Conservation (phyloP, 2,888 invertebrate genomes). For the Idaea biselata region DNA sequence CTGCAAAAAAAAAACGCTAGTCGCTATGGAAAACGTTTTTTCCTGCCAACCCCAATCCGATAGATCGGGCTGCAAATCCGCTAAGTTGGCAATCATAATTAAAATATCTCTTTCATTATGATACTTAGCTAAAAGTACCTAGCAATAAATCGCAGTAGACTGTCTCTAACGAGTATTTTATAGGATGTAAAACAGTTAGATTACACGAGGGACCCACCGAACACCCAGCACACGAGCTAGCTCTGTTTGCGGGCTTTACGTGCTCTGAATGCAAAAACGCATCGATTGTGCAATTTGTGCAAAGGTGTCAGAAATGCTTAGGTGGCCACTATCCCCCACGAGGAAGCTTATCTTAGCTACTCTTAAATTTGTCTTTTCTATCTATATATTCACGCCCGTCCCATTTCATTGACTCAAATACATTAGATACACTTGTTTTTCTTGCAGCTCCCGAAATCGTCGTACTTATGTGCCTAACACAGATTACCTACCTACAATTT, state of each 20-base stretch:
- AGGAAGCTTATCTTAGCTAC: constrained; percentile 22
- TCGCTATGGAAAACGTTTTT: too few relatives aligned
- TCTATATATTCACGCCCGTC: not conserved
- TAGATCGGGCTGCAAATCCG: not conserved
- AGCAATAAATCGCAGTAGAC: not conserved
- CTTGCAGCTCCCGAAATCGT: not conserved
- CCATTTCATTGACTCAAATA: not conserved
- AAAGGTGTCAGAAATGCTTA: constrained; percentile 28
- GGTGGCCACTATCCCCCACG: constrained; percentile 18
- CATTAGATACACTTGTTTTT: not conserved
- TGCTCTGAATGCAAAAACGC: constrained; percentile 34
- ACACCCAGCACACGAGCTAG: constrained; percentile 22
- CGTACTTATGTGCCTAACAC: constrained; percentile 16
- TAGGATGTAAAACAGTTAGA: constrained; percentile 30
- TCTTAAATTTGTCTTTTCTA: not conserved
- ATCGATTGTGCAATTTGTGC: constrained; percentile 33
- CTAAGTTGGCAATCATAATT: not conserved
- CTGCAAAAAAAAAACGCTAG: too few relatives aligned
- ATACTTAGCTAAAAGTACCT: not conserved
- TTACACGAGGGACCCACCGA: constrained; percentile 29
- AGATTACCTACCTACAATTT: constrained; percentile 19
- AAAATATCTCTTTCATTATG: not conserved
- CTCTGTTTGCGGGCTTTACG: constrained; percentile 33
- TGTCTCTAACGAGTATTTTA: constrained; percentile 27
- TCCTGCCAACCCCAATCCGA: too few relatives aligned